These are phyloP conservation scores for Myotis planiceps DNA, from an alignment of 2,797 vertebrate species.

Conservation along the genomic window DNA sequence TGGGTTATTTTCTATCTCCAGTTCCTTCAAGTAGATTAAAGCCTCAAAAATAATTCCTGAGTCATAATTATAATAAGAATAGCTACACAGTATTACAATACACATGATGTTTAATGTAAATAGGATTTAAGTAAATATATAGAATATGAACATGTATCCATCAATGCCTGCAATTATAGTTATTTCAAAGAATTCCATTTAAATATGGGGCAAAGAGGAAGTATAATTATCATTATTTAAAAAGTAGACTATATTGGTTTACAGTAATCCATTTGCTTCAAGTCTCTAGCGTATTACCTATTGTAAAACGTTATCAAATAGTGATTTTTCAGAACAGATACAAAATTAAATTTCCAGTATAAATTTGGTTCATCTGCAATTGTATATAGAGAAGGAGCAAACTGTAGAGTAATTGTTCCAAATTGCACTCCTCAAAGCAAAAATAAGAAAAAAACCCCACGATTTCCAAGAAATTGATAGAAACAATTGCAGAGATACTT, in stretches of 20 bases:
- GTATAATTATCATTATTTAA: not conserved
- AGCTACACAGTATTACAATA: not conserved
- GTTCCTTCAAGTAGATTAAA: not conserved
- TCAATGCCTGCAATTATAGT: not conserved
- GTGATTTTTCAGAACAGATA: conserved; percentile 13
- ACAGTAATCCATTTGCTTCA: not conserved
- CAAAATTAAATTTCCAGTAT: not conserved
- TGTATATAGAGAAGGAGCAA: not conserved
- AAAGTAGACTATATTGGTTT: not conserved
- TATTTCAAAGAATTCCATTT: not conserved
- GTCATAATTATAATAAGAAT: not conserved
- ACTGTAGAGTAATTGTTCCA: not conserved
- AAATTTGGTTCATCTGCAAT: conserved; percentile 4
- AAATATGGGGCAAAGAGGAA: not conserved
- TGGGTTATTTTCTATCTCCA: not conserved
- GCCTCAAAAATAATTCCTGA: not conserved
- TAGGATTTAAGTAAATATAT: not conserved
- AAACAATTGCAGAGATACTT: conserved; percentile 29
- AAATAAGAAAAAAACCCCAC: not conserved
- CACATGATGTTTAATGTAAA: not conserved
- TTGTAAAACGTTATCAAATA: not conserved
- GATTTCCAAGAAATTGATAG: not conserved
- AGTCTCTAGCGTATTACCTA: not conserved
- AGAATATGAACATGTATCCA: not conserved
- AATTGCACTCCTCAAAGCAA: not conserved